Conservation (phyloP, 2,797 vertebrate species). For the Meriones psammophilus region DNA sequence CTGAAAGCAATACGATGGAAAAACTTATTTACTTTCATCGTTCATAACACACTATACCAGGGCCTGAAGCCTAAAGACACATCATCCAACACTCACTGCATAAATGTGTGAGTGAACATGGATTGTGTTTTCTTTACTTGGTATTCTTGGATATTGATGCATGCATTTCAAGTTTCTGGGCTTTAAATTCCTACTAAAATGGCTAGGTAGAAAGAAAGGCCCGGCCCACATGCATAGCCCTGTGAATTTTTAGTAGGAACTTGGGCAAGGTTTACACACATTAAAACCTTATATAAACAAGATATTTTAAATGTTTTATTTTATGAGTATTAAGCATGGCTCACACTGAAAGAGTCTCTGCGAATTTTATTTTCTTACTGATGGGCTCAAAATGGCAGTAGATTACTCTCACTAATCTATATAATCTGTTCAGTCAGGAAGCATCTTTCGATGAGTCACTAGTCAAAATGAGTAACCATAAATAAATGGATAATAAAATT, state of each 20-base stretch:
- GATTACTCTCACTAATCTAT: not conserved
- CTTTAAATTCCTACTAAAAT: constrained; percentile 31
- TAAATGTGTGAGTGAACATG: constrained; percentile 5
- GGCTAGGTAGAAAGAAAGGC: not conserved
- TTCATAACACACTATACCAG: not conserved
- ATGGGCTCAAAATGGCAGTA: constrained; percentile 36
- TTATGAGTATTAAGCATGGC: not conserved
- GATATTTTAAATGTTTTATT: constrained; percentile 27
- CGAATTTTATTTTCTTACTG: constrained; percentile 38
- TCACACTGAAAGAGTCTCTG: not conserved
- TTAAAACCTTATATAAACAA: not conserved
- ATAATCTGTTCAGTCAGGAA: constrained; percentile 39
- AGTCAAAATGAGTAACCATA: not conserved
- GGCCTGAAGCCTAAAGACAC: not conserved
- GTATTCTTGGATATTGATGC: not conserved
- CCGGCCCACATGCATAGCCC: not conserved
- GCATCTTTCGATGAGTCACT: constrained; percentile 31
- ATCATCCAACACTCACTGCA: not conserved
- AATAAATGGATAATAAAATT: constrained; percentile 55
- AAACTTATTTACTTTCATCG: not conserved
- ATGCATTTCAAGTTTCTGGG: not conserved
- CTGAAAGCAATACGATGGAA: not conserved
- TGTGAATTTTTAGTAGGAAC: not conserved
- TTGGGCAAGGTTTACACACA: not conserved
- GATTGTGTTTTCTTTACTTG: not conserved